Base-by-base conservation (phyloP, 1,140 invertebrate species). In the Hetaerina americana region DNA sequence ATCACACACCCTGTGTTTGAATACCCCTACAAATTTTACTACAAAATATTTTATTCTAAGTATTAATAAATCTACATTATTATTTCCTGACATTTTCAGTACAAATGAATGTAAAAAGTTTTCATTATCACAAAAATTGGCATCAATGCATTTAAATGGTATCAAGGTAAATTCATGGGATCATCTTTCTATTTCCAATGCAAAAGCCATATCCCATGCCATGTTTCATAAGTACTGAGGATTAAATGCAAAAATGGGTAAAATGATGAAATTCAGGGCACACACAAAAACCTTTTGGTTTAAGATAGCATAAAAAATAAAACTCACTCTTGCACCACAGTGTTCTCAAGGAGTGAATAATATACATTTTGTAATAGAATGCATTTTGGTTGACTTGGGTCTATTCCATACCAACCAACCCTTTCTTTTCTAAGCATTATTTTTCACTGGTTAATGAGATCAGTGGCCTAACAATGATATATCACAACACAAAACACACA, bases 221-320 rank as follows among this genome's bases (percentile, higher is more conserved):
- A 57, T 57, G 1, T 57, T n/a, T 18, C 22, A n/a, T 57, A 57
- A 57, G 40, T 57, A 57, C 40, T 57, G 40, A 57, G 22, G 22
- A n/a, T n/a, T 57, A 57, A 57, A 57, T 57, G 40, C 40, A 57
- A 57, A 57, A 57, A n/a, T 57, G 40, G 40, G 40, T 57, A 3
- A 57, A 57, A n/a, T 57, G 40, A 57, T 57, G 22, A 57, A 57
- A 57, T 57, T 57, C 40, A 57, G 40, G 40, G 40, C 40, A 57
- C 40, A 57, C 10, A 57, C 15, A 18, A 18, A n/a, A 18, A 57
- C 40, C 40, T 18, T n/a, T 57, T 12, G 15, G 40, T 57, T 57
- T 57, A 57, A 57, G 40, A 57, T 57, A 57, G 40, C 40, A 57
- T 57, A 57, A 57, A n/a, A 57, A 57, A 57, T 57, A 57, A 57